A percentile compares a stretch with the other conserved stretches of the same genome.
phyloP scores from a whole-genome alignment of 2,888 invertebrate genomes.

The Eupithecia inturbata region DNA sequence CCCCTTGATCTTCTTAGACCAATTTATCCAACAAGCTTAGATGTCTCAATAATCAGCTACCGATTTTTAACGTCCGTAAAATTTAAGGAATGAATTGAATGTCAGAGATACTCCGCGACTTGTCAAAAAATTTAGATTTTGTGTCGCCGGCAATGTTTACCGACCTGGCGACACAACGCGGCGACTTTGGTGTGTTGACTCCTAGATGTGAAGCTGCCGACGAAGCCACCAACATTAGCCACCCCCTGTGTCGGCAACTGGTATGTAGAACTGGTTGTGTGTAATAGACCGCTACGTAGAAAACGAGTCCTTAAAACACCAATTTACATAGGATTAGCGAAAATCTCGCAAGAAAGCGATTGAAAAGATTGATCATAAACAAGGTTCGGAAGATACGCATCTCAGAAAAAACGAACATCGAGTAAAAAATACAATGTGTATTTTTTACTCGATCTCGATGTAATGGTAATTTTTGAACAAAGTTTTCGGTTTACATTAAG shows the following conservation, averaged over 20 bases:
- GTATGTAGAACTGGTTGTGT: background rate
- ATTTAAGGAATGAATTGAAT: background rate
- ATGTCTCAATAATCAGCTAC: background rate
- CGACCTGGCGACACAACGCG: background rate
- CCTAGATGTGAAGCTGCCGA: background rate
- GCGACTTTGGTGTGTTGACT: background rate
- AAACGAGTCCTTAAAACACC: slow-evolving; percentile 35
- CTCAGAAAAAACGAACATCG: slow-evolving; percentile 6
- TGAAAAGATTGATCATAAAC: slow-evolving; percentile 35
- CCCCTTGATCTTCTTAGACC: slow-evolving; percentile 33
- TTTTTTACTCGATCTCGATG: too few species aligned
- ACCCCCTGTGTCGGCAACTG: background rate
- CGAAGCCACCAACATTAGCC: background rate
- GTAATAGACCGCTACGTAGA: background rate
- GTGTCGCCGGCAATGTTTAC: background rate
- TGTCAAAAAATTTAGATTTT: background rate
- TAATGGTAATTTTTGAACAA: too few species aligned
- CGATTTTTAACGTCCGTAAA: slow-evolving; percentile 2
- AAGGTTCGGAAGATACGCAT: slow-evolving; percentile 17
- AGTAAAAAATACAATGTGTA: slow-evolving; percentile 3
- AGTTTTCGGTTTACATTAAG: too few species aligned
- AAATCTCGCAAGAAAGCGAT: slow-evolving; percentile 42
- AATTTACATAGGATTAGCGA: slow-evolving; percentile 46
- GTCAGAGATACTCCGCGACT: background rate
- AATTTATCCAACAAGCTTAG: slow-evolving; percentile 29